Conservation (phyloP, 2,113 vertebrate genomes). For the Xyliphius kryptos region DNA sequence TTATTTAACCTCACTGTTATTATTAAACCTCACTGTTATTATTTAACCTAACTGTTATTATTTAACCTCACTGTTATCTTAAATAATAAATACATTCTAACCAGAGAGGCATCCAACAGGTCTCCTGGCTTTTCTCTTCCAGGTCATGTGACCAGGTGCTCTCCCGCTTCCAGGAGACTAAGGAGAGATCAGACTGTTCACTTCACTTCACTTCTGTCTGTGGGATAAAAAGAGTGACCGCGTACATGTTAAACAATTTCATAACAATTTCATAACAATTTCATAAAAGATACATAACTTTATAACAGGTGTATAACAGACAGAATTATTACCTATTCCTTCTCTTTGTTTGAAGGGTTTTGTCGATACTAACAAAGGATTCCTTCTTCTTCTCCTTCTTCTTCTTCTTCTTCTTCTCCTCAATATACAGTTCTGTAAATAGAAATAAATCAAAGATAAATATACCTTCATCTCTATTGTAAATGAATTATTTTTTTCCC, state of each 20-base stretch:
- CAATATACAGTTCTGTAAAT: conserved; percentile 17
- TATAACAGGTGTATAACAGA: too few species aligned
- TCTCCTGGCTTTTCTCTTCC: conserved; percentile 64
- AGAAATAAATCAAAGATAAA: background rate
- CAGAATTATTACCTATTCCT: conserved; percentile 29
- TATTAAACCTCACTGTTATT: too few species aligned
- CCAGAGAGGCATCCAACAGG: conserved; percentile 63
- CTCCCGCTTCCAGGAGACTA: conserved; percentile 54
- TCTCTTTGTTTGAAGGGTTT: conserved; percentile 17
- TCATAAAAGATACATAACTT: too few species aligned
- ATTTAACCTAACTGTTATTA: too few species aligned
- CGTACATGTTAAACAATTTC: too few species aligned
- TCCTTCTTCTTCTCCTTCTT: too few species aligned
- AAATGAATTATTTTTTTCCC: too few species aligned
- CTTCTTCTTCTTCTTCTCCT: conserved; percentile 11
- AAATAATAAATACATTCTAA: conserved; percentile 44
- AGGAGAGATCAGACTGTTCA: conserved; percentile 32
- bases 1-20: too few species aligned
- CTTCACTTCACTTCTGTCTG: conserved; percentile 39
- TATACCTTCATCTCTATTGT: too few species aligned
- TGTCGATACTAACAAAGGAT: conserved; percentile 4
- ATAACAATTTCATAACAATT: background rate
- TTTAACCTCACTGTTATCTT: too few species aligned
- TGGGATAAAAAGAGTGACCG: background rate
- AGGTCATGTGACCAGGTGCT: conserved; percentile 71